phyloP scores from a whole-genome alignment of 2,888 invertebrate genomes.

The Myopa testacea region DNA sequence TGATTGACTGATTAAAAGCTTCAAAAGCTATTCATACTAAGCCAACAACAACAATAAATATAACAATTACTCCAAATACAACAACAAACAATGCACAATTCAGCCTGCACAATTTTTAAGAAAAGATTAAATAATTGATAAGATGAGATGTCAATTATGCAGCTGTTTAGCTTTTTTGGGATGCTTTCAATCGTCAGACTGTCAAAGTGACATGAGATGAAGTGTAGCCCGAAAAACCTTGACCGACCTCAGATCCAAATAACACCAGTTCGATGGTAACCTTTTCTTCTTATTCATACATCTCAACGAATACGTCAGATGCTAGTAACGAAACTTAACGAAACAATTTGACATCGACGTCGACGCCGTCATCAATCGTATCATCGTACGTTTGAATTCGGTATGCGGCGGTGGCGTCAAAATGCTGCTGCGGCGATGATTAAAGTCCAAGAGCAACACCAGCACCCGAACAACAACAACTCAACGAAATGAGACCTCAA shows the following conservation, averaged over 20 bases:
- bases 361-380: background rate
- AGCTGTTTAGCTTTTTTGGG: background rate
- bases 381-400: background rate
- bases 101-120: too few relatives aligned
- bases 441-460: constrained; percentile 20
- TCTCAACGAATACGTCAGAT: background rate
- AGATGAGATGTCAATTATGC: constrained; percentile 32
- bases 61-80: background rate
- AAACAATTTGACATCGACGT: constrained; percentile 4
- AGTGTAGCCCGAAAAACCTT: constrained; percentile 34
- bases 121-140: background rate
- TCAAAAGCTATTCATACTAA: background rate
- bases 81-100: background rate
- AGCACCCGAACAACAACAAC: constrained; percentile 5
- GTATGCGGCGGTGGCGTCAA: constrained; percentile 9
- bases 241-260: constrained; percentile 12
- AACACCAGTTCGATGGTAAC: background rate
- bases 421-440: background rate
- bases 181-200: constrained; percentile 29
- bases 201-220: constrained; percentile 27
- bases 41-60: background rate
- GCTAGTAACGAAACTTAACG: constrained; percentile 8
- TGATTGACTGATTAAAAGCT: background rate
- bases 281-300: background rate
- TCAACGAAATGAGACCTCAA: constrained; percentile 32